These are phyloP conservation scores for Drosophila baimaii DNA, from an alignment of 1,140 invertebrate genomes.

Conservation along the genomic window DNA sequence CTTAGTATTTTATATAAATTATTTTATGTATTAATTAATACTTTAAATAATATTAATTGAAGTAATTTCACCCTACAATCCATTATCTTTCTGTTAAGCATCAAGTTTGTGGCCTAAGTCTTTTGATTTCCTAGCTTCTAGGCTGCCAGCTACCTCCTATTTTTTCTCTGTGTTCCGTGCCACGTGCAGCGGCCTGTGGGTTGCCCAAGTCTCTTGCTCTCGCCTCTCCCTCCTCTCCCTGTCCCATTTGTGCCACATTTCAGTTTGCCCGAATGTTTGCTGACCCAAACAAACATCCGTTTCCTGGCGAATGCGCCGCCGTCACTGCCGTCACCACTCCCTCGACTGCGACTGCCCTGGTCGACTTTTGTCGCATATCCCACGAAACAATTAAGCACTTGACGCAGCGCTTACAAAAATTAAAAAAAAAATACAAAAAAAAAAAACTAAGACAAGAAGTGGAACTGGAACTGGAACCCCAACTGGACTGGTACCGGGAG, in stretches of 20 bases:
- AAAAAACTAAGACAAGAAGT: constrained; percentile 7
- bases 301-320: constrained; percentile 67
- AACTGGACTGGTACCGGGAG: constrained; percentile 37
- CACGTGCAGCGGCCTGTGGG: constrained; percentile 51
- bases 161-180: constrained; percentile 34
- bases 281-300: constrained; percentile 79
- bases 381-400: constrained; percentile 74
- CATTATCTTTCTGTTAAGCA: constrained; percentile 19
- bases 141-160: not conserved
- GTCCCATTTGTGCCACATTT: constrained; percentile 18
- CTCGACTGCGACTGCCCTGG: constrained; percentile 16
- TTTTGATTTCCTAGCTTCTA: constrained; percentile 26
- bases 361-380: constrained; percentile 58
- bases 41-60: not conserved
- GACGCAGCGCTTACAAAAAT: constrained; percentile 28
- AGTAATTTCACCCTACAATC: not conserved
- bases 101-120: constrained; percentile 66
- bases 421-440: not conserved
- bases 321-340: constrained; percentile 37
- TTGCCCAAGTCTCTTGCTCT: not conserved
- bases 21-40: not conserved
- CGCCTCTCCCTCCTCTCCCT: too few species aligned
- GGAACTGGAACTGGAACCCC: constrained; percentile 36
- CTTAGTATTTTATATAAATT: too few species aligned
- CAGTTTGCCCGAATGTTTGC: constrained; percentile 26